phyloP scores from a whole-genome alignment of 2,888 invertebrate genomes.

The Apoda limacodes region DNA sequence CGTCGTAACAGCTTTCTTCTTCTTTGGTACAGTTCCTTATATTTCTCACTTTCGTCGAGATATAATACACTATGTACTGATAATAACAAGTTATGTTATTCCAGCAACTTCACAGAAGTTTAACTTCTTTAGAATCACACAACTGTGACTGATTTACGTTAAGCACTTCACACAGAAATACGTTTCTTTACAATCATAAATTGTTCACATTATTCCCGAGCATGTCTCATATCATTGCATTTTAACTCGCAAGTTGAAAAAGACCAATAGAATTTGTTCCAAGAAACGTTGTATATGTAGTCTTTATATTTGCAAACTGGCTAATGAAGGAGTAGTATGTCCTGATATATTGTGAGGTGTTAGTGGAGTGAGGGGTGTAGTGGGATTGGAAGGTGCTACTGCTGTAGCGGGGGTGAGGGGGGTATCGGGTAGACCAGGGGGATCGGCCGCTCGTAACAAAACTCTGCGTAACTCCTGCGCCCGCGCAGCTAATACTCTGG shows the following conservation, averaged over 20 bases:
- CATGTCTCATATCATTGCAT: background rate
- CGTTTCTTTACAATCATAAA: too few relatives aligned
- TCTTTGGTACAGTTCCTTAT: background rate
- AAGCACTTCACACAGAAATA: too few relatives aligned
- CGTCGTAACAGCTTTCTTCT: too few relatives aligned
- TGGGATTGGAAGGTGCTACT: constrained; percentile 41
- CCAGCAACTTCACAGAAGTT: too few relatives aligned
- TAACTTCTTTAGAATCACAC: too few relatives aligned
- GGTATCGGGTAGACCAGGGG: constrained; percentile 34
- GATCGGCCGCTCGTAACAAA: constrained; percentile 76
- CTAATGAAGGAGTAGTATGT: constrained; percentile 35
- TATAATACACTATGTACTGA: too few relatives aligned
- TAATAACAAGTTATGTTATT: too few relatives aligned
- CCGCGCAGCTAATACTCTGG: constrained; percentile 85
- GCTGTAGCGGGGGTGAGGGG: constrained; percentile 40
- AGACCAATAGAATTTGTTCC: too few relatives aligned
- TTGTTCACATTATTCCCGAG: too few relatives aligned
- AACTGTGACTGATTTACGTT: too few relatives aligned
- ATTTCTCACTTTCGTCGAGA: too few relatives aligned
- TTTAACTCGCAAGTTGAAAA: constrained; percentile 4
- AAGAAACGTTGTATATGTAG: too few relatives aligned
- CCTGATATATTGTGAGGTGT: constrained; percentile 36
- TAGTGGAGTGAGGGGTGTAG: constrained; percentile 46
- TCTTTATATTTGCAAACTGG: constrained; percentile 50
- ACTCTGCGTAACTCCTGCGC: constrained; percentile 84